Percentiles rank a stretch among this genome's conserved stretches.
Conservation (phyloP, 2,113 vertebrate species). For the Channa argus region DNA sequence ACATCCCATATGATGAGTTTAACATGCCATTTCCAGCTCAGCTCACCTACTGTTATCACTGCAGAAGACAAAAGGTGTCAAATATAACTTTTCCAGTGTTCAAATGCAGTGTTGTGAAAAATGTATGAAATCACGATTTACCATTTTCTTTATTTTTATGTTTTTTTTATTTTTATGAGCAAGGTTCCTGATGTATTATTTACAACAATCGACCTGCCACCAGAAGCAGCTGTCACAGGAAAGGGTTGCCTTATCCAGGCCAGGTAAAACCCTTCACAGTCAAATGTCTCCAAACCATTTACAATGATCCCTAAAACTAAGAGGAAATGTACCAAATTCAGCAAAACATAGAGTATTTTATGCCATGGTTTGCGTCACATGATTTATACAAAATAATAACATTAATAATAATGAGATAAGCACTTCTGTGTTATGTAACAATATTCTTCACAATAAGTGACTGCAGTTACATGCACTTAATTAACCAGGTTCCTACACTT, state of each 20-base stretch:
- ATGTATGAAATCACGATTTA: too few species aligned
- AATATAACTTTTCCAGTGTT: background rate
- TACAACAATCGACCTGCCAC: conserved; percentile 92
- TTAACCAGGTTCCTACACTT: too few species aligned
- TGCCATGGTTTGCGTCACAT: background rate
- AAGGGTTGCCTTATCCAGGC: conserved; percentile 96
- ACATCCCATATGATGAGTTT: conserved; percentile 97
- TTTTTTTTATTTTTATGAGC: background rate
- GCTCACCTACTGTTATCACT: conserved; percentile 93
- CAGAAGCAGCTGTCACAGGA: conserved; percentile 88
- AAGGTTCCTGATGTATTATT: conserved; percentile 96
- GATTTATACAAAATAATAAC: background rate
- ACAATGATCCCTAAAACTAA: background rate
- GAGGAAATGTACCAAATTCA: background rate
- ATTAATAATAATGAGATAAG: too few species aligned
- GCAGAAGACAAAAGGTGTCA: conserved; percentile 93
- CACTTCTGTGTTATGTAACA: too few species aligned
- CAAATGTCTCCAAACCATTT: background rate
- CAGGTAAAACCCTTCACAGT: conserved; percentile 80
- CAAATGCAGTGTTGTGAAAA: background rate
- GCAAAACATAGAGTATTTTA: background rate
- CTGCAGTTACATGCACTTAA: too few species aligned
- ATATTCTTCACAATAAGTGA: too few species aligned
- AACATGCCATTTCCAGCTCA: conserved; percentile 99
- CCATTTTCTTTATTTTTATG: background rate